Percentiles rank a stretch among this genome's conserved stretches.
These are phyloP conservation scores for Megaleporinus macrocephalus DNA, from an alignment of 2,113 vertebrate genomes.

Conservation along the genomic window DNA sequence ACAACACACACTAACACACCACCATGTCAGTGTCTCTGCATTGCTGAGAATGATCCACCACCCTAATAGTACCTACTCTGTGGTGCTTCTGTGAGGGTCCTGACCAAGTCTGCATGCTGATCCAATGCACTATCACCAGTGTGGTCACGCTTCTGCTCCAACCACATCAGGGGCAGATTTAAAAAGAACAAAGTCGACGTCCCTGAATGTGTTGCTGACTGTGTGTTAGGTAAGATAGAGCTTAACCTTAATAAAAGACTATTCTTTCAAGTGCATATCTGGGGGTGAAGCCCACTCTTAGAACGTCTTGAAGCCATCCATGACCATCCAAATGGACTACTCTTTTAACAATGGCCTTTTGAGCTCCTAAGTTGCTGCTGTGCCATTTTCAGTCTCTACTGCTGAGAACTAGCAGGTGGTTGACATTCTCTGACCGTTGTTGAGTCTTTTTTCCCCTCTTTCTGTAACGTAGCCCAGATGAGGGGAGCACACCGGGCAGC, in stretches of 20 bases:
- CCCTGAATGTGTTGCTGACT: neutral
- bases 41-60: too few species aligned
- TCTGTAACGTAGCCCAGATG: conserved; percentile 13
- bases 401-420: conserved; percentile 6
- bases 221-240: neutral
- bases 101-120: too few species aligned
- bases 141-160: too few species aligned
- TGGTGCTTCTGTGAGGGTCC: too few species aligned
- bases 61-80: too few species aligned
- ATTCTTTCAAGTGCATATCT: neutral
- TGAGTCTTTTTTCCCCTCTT: neutral
- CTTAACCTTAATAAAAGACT: neutral
- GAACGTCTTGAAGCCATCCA: conserved; percentile 15
- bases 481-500: conserved; percentile 30
- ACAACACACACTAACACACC: too few species aligned
- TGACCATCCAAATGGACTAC: conserved; percentile 3
- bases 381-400: conserved; percentile 29
- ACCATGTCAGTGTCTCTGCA: too few species aligned
- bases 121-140: too few species aligned
- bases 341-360: conserved; percentile 1
- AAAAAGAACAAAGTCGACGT: neutral
- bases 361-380: neutral
- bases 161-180: too few species aligned
- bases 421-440: conserved; percentile 7
- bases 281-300: neutral